These are phyloP conservation scores for Cavia aperea DNA, from an alignment of 2,113 vertebrate species.

Conservation along the genomic window DNA sequence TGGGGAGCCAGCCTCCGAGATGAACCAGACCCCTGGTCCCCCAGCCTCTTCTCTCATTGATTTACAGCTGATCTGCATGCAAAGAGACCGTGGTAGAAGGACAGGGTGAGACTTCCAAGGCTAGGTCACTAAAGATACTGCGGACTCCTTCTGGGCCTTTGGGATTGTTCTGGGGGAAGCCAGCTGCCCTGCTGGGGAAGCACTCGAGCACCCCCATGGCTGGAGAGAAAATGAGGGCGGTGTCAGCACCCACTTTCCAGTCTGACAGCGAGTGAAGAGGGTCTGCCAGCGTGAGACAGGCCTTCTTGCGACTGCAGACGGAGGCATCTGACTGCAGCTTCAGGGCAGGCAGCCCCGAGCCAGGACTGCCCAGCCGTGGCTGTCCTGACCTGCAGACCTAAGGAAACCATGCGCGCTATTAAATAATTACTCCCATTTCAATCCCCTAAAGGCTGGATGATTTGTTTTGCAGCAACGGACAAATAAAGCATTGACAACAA, in stretches of 20 bases:
- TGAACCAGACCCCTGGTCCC: too few relatives aligned
- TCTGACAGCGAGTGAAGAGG: neutral
- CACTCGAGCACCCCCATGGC: neutral
- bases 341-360: neutral
- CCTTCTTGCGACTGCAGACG: neutral
- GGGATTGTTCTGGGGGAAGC: neutral
- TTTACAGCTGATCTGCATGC: neutral
- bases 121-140: neutral
- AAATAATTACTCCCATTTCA: neutral
- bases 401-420: neutral
- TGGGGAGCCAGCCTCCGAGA: neutral
- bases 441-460: neutral
- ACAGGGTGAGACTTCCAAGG: neutral
- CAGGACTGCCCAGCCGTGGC: neutral
- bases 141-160: neutral
- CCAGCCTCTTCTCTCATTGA: neutral
- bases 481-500: neutral
- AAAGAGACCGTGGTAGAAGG: neutral
- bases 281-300: neutral
- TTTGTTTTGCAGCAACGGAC: neutral
- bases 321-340: neutral
- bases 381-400: neutral
- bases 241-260: neutral
- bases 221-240: neutral
- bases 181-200: neutral